These are phyloP conservation scores for Sepiola atlantica DNA, from an alignment of 2,888 invertebrate genomes.

Conservation along the genomic window DNA sequence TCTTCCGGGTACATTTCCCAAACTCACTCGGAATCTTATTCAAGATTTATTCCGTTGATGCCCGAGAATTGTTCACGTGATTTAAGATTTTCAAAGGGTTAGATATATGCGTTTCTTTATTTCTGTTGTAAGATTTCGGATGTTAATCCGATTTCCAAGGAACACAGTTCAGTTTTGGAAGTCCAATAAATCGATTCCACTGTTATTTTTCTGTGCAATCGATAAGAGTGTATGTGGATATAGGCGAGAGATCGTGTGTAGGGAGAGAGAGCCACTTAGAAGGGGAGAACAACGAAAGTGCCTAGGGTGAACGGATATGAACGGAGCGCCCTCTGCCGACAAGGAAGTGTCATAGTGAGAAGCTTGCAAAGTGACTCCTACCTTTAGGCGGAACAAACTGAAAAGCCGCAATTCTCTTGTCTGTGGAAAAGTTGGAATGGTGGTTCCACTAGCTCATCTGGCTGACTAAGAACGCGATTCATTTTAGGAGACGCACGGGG, in stretches of 20 bases:
- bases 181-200: not conserved
- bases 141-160: not conserved
- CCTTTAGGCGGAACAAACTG: not conserved
- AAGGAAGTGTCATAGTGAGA: slow-evolving; percentile 12
- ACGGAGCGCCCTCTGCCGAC: not conserved
- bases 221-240: not conserved
- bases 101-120: no score
- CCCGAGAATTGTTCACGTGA: no score
- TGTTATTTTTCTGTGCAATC: not conserved
- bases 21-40: no score
- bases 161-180: not conserved
- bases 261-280: no score
- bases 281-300: not conserved
- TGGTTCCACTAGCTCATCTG: no score
- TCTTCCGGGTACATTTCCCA: no score
- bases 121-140: not conserved
- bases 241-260: no score
- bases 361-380: not conserved
- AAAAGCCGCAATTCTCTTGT: not conserved
- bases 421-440: no score
- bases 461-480: no score
- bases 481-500: no score
- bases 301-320: not conserved
- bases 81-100: no score
- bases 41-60: no score